These are phyloP conservation scores for Anneissia japonica DNA, from an alignment of 35 echinoderm and acorn worm genomes.

Conservation along the genomic window DNA sequence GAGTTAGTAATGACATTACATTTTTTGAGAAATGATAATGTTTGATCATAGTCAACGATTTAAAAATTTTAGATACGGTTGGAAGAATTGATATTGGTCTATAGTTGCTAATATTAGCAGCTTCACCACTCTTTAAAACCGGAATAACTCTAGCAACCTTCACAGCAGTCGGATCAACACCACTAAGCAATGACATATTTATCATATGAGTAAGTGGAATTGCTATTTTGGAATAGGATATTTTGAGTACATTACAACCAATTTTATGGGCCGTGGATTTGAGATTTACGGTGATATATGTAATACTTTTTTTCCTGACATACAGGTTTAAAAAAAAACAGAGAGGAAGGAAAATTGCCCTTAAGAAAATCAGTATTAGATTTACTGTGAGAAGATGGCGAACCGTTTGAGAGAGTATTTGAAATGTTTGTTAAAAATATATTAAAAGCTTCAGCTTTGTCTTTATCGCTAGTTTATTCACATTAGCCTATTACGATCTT, in stretches of 20 bases:
- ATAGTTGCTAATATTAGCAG: neutral
- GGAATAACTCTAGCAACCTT: neutral
- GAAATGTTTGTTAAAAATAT: too few species aligned
- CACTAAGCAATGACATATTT: neutral
- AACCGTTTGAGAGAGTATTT: too few species aligned
- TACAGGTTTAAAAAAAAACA: too few species aligned
- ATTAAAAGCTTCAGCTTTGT: too few species aligned
- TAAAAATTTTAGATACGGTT: neutral
- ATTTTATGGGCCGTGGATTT: neutral
- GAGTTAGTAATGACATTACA: neutral
- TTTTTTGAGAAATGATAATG: neutral
- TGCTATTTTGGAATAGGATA: neutral
- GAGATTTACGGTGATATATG: too few species aligned
- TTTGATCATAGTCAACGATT: neutral
- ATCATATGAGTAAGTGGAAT: neutral
- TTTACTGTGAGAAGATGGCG: too few species aligned
- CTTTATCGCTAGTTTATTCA: too few species aligned
- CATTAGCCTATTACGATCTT: too few species aligned
- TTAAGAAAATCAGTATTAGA: too few species aligned
- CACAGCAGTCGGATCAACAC: neutral
- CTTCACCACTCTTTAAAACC: neutral
- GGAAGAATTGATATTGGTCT: neutral
- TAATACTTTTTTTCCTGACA: too few species aligned
- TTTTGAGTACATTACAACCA: neutral
- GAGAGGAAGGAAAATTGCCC: too few species aligned